A percentile compares a stretch with the other conserved stretches of the same genome.
These are phyloP conservation scores for Anguilla japonica DNA, from an alignment of 2,113 vertebrate species.

Conservation along the genomic window DNA sequence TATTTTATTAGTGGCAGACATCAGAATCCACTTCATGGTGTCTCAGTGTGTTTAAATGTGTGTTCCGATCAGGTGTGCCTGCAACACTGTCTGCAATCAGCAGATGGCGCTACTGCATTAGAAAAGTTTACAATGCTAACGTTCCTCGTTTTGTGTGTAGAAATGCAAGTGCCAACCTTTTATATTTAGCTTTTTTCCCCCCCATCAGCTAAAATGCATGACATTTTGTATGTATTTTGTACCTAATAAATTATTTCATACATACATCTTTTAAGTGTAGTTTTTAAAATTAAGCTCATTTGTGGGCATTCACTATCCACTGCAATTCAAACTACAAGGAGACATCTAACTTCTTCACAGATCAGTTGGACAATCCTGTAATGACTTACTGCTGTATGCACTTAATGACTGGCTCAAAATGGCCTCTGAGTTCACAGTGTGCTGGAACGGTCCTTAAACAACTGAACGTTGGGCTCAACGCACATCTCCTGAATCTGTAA, in stretches of 20 bases:
- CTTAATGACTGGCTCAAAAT: neutral
- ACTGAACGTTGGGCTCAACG: neutral
- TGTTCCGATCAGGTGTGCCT: neutral
- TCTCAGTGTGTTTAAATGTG: neutral
- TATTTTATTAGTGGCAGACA: neutral
- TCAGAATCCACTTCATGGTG: neutral
- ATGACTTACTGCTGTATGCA: neutral
- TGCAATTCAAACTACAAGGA: neutral
- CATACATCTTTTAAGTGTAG: too few species aligned
- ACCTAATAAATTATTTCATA: slow-evolving; percentile 46
- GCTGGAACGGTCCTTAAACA: neutral
- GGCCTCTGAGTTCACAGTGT: neutral
- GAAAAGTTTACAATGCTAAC: slow-evolving; percentile 13
- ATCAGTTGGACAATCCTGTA: neutral
- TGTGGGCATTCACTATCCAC: neutral
- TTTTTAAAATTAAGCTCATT: neutral
- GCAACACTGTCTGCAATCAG: slow-evolving; percentile 28
- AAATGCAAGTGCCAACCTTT: neutral
- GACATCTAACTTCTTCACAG: neutral
- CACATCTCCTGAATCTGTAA: neutral
- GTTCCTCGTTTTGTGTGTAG: too few species aligned
- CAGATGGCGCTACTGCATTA: slow-evolving; percentile 52
- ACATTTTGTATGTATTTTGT: slow-evolving; percentile 23
- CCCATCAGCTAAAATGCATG: neutral
- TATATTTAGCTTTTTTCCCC: neutral